Base-by-base conservation (phyloP, 2,888 invertebrate genomes). In the Tipula unca region DNA sequence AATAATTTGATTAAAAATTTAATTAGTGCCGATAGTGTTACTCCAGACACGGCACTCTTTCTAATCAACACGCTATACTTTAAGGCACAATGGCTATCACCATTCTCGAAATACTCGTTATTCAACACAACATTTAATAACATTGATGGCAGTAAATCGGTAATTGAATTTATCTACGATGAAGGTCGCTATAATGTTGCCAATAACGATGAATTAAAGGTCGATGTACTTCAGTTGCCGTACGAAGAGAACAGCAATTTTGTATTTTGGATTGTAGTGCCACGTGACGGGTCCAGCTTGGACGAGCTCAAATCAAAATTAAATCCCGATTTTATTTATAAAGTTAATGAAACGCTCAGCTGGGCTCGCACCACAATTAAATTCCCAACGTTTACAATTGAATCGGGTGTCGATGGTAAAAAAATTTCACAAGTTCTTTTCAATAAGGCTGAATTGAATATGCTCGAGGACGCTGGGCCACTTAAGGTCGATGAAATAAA, bases 1-100 rank as follows among this genome's bases (percentile, higher is more conserved):
- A 84, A 84, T 20, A 3, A 36, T 36, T 84, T 84, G 10, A 84
- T 84, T 39, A 84, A 36, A 36, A 84, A 84, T 84, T 84, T 84
- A 3, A 17, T 84, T 20, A 8, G 8, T 10, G 6, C 39, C 3
- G 84, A 84, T 39, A 36, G 35, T 84, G 39, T 84, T 8, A 39
- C 39, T 10, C 10, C 84, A 10, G 84, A 84, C 10, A 25, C 84
- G 1, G 39, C 84, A 13, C 14, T 84, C 17, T 84, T 84, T 36
- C 10, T 84, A 36, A 17, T 84, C 8, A 84, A 84, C 14, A 84
- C 84, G 1, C 4, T 84, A 4, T 84, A 84, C 20, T 84, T 84
- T 36, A 84, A 84, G 39, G 17, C 84, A 13, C 1, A 84, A 39
- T 84, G 84, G 84, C 20, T 6, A 6, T 20, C 35, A n/a, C 32